phyloP scores from a whole-genome alignment of 2,797 vertebrate species.

The Lemur catta region DNA sequence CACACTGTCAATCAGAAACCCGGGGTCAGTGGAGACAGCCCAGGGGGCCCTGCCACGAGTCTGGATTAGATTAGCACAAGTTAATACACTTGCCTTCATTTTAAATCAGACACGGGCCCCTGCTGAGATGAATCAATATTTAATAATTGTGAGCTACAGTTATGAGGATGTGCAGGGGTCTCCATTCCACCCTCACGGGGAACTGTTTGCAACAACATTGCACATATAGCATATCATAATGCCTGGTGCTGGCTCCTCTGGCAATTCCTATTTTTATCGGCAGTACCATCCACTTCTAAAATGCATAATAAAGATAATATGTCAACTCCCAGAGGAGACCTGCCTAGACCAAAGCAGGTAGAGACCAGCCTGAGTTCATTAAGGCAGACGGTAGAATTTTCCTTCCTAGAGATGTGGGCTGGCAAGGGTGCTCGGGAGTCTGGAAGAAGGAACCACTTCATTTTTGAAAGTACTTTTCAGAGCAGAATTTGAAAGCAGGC shows the following conservation, averaged over 20 bases:
- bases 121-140: conserved; percentile 74
- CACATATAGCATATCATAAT: conserved; percentile 24
- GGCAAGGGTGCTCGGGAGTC: not conserved
- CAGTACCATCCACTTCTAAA: conserved; percentile 40
- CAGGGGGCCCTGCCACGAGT: not conserved
- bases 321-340: conserved; percentile 26
- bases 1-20: conserved; percentile 7
- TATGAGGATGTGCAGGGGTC: not conserved
- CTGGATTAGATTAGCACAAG: conserved; percentile 57
- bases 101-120: conserved; percentile 31
- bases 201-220: conserved; percentile 31
- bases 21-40: not conserved
- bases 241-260: conserved; percentile 39
- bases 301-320: conserved; percentile 63
- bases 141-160: conserved; percentile 74
- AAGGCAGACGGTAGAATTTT: conserved; percentile 18
- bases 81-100: conserved; percentile 62
- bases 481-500: not conserved
- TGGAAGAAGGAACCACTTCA: not conserved
- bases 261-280: conserved; percentile 66
- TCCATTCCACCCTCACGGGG: conserved; percentile 26
- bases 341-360: conserved; percentile 13
- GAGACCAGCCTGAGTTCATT: not conserved
- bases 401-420: not conserved
- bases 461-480: not conserved